phyloP scores from a whole-genome alignment of 1,140 invertebrate species.

The Parasteatoda tepidariorum region DNA sequence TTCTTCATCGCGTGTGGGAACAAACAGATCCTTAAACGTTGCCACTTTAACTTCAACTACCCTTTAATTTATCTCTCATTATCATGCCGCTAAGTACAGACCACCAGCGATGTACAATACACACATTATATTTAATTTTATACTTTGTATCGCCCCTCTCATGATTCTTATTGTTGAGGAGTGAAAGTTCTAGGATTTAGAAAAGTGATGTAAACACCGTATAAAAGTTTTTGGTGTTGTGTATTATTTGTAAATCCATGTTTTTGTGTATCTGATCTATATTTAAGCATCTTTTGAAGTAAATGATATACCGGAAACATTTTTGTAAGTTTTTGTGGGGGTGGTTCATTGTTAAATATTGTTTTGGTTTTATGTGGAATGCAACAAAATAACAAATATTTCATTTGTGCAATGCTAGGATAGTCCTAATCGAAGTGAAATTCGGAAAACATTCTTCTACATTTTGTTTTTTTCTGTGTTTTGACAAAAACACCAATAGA shows the following conservation, averaged over 20 bases:
- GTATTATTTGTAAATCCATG: not conserved
- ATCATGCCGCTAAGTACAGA: slow-evolving; percentile 57
- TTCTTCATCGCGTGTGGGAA: slow-evolving; percentile 25
- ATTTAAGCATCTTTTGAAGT: not conserved
- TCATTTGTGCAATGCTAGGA: too few species aligned
- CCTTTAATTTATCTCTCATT: slow-evolving; percentile 51
- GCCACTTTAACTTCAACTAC: not conserved
- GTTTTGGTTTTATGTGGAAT: not conserved
- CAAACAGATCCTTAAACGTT: slow-evolving; percentile 16
- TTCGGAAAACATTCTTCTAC: too few species aligned
- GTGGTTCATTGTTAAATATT: not conserved
- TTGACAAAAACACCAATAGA: too few species aligned
- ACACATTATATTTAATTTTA: slow-evolving; percentile 11
- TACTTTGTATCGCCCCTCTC: not conserved
- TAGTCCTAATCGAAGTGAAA: too few species aligned
- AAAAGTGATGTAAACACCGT: slow-evolving; percentile 34
- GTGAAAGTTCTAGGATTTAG: slow-evolving; percentile 15
- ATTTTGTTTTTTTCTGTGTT: not conserved
- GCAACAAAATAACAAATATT: not conserved
- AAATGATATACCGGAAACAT: not conserved
- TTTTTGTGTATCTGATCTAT: not conserved
- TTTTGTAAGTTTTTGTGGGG: not conserved
- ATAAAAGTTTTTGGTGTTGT: not conserved
- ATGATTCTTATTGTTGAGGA: slow-evolving; percentile 5
- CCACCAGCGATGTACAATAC: slow-evolving; percentile 39